These are phyloP conservation scores for Hemiscyllium ocellatum DNA, from an alignment of 2,113 vertebrate species.

Conservation along the genomic window DNA sequence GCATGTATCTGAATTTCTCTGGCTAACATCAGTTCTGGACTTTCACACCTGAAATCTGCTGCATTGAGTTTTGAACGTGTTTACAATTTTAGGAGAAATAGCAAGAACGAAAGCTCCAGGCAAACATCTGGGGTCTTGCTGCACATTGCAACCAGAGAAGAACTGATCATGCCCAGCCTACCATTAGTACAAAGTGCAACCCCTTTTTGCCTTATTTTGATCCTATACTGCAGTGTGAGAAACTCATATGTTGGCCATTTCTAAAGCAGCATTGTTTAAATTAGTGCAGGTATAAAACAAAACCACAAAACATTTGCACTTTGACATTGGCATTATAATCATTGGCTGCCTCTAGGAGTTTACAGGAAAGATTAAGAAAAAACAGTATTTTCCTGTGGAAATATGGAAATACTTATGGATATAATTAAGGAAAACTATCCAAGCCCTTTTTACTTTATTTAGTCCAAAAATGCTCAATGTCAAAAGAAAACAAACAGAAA, in stretches of 20 bases:
- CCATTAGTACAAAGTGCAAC: not conserved
- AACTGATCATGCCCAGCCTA: not conserved
- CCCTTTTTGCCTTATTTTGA: not conserved
- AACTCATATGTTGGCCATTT: not conserved
- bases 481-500: not conserved
- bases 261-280: slow-evolving; percentile 20
- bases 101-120: not conserved
- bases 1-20: not conserved
- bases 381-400: not conserved
- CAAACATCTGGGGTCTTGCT: not conserved
- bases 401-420: slow-evolving; percentile 9
- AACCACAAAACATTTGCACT: not conserved
- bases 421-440: not conserved
- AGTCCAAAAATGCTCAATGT: not conserved
- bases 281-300: slow-evolving; percentile 32
- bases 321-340: not conserved
- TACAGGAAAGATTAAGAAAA: slow-evolving; percentile 3
- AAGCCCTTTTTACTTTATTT: slow-evolving; percentile 1
- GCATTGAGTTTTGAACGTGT: not conserved
- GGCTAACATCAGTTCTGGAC: not conserved
- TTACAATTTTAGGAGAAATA: slow-evolving; percentile 22
- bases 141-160: not conserved
- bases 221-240: not conserved
- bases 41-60: not conserved
- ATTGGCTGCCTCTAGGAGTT: not conserved